Conservation (phyloP, 1,140 invertebrate species). For the Aphelenchoides avenae region DNA sequence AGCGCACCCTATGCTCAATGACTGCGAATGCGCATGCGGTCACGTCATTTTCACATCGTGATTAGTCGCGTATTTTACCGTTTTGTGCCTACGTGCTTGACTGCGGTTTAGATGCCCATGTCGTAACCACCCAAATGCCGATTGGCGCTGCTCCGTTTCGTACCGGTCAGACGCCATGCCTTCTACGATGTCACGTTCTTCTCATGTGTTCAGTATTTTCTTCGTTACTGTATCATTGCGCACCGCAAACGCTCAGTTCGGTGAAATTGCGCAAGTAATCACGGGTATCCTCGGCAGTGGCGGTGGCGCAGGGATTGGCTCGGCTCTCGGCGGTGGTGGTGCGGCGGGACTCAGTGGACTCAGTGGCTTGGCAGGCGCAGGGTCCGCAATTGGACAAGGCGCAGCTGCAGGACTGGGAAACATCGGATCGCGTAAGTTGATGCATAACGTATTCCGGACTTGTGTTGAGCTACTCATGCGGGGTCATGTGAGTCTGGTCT, state of each 20-base stretch:
- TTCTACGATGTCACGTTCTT: too few relatives aligned
- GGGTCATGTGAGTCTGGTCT: slow-evolving; percentile 6
- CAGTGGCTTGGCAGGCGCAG: slow-evolving; percentile 19
- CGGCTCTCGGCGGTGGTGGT: slow-evolving; percentile 18
- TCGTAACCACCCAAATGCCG: too few relatives aligned
- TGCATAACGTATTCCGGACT: neutral
- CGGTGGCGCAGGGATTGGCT: slow-evolving; percentile 14
- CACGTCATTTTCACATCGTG: too few relatives aligned
- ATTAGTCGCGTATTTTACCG: too few relatives aligned
- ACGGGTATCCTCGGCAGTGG: slow-evolving; percentile 39
- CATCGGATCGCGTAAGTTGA: slow-evolving; percentile 40
- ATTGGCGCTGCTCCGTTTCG: too few relatives aligned
- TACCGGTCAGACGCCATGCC: too few relatives aligned
- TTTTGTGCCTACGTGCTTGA: too few relatives aligned
- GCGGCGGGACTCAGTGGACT: slow-evolving; percentile 14
- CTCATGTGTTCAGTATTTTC: too few relatives aligned
- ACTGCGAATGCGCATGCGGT: too few relatives aligned
- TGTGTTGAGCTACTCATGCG: neutral
- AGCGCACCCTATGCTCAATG: too few relatives aligned
- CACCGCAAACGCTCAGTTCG: slow-evolving; percentile 77
- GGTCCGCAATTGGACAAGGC: slow-evolving; percentile 36
- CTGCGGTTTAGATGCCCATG: too few relatives aligned
- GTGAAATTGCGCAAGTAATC: slow-evolving; percentile 51
- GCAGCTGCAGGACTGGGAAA: slow-evolving; percentile 40
- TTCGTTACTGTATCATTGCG: too few relatives aligned